Base-by-base conservation (phyloP, 1,140 invertebrate species). In the Pseudomyrmex flavicornis region DNA sequence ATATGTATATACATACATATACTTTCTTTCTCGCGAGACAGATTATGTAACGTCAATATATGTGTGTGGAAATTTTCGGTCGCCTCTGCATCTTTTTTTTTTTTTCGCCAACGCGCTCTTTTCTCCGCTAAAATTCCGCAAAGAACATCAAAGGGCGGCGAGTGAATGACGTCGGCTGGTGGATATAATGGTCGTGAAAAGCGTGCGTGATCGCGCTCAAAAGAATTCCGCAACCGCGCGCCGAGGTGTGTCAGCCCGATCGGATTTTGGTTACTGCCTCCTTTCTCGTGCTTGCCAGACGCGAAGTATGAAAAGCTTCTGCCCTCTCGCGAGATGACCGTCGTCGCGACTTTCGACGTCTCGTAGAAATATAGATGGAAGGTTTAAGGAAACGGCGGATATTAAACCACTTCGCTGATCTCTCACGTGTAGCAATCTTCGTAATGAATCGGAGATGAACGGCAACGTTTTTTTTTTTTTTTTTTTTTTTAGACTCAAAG, bases 71-170 rank as follows among this genome's bases (percentile, higher is more conserved):
- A 70, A 70, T 46, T 69, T 69, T 59, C 22, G 50, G 13, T 35
- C 26, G 65, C 22, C 20, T 79, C 20, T 0, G 17, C 44, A 8
- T 15, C 12, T 59, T 56, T 59, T 58, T 59, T 17, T 17, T 17
- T 58, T 59, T 70, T 35, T 26, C 2, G 20, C 9, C 35, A 12
- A 10, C 48, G 54, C 44, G 66, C 54, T 58, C 20, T 75, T 70
- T 70, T 12, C 54, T 69, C 3, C 58, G 54, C 1, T 70, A 13
- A 70, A 79, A 70, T 80, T 80, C 54, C 76, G 54, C 44, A 65
- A 80, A 80, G 54, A 80, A 80, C 65, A 80, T 80, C 76, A 80
- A 80, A 80, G 65, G 20, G 56, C 76, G 35, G 15, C 65, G 44
- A 50, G 66, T 48, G 66, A 80, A 80, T 80, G 66, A 80, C 76